Evolutionary conservation across 2,888 invertebrate genomes (phyloP).

Genomic region (Andrena marginata): DNA sequence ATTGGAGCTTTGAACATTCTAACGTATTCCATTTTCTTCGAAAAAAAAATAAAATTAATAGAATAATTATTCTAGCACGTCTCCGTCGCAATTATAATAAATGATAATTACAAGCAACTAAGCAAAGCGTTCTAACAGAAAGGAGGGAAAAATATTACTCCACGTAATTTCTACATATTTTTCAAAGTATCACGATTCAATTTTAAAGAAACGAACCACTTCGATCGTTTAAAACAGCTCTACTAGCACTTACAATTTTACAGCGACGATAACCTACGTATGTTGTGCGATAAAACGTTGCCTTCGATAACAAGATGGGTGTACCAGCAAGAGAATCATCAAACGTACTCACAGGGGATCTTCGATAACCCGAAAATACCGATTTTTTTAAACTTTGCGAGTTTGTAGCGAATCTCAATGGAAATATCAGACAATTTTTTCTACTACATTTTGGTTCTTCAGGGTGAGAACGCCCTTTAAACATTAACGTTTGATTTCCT

Average conservation of each 20-base stretch:
- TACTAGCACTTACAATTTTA: constrained; percentile 35
- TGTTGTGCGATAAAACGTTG: constrained; percentile 15
- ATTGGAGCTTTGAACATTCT: no score
- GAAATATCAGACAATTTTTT: no score
- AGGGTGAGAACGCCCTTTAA: no score
- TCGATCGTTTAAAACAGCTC: constrained; percentile 48
- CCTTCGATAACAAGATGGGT: constrained; percentile 24
- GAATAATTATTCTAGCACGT: background rate
- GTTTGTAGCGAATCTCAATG: no score
- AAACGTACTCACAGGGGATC: no score
- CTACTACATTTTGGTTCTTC: no score
- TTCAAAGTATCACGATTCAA: constrained; percentile 35
- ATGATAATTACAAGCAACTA: background rate
- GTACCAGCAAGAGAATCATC: no score
- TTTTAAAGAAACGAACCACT: constrained; percentile 23
- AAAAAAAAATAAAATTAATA: background rate
- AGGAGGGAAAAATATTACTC: background rate
- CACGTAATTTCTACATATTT: constrained; percentile 1
- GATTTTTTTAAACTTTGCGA: no score
- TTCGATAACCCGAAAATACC: no score
- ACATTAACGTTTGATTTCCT: no score
- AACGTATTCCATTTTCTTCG: no score
- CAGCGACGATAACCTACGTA: constrained; percentile 27
- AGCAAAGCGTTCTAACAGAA: background rate
- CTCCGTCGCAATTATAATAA: background rate